phyloP scores from a whole-genome alignment of 2,888 invertebrate species.

The Synanthedon tipuliformis region DNA sequence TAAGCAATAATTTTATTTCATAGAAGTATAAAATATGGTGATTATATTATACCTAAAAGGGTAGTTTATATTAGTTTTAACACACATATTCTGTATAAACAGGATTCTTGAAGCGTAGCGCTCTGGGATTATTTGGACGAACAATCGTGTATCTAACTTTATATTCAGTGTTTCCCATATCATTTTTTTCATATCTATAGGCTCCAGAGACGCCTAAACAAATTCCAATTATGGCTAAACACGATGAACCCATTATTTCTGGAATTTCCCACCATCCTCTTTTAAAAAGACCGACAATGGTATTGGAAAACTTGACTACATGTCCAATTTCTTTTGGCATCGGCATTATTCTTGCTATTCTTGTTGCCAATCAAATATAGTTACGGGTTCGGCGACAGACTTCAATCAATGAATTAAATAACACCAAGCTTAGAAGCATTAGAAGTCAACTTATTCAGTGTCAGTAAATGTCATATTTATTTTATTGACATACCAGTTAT shows the following conservation, averaged over 20 bases:
- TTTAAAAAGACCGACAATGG: slow-evolving; percentile 29
- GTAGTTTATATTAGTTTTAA: not conserved
- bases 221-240: slow-evolving; percentile 69
- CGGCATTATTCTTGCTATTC: slow-evolving; percentile 8
- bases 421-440: too few species aligned
- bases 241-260: slow-evolving; percentile 72
- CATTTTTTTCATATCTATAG: slow-evolving; percentile 53
- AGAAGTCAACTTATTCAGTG: too few species aligned
- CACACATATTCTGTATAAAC: slow-evolving; percentile 23
- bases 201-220: slow-evolving; percentile 52
- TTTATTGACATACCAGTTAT: too few species aligned
- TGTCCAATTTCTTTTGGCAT: slow-evolving; percentile 35
- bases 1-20: too few species aligned
- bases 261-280: slow-evolving; percentile 76
- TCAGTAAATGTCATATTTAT: too few species aligned
- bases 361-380: too few species aligned
- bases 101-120: slow-evolving; percentile 40
- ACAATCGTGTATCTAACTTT: slow-evolving; percentile 71
- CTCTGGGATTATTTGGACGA: slow-evolving; percentile 74
- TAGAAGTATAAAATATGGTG: not conserved
- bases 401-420: too few species aligned
- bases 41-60: slow-evolving; percentile 1
- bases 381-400: too few species aligned
- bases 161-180: slow-evolving; percentile 75
- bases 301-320: slow-evolving; percentile 30